Base-by-base conservation (phyloP, 1,140 invertebrate species). In the Calephelis nemesis region DNA sequence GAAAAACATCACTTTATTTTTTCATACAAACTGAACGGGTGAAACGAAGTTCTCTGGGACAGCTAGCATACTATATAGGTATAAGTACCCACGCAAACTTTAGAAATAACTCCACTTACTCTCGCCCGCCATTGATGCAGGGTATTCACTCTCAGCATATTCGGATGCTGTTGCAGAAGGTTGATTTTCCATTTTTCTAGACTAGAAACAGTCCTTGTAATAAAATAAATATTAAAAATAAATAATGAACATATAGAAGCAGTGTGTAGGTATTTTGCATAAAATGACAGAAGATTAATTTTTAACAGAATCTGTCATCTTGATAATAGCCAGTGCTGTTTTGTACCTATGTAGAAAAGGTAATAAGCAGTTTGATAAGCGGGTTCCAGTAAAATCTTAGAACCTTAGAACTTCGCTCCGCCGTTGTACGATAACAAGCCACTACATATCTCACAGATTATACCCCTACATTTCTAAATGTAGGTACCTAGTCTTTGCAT, bases 181-280 rank as follows among this genome's bases (percentile, higher is more conserved):
- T 42, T 52, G 45, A 30, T 50, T 50, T 39, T 60, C 54, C 54
- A 60, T 60, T 60, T 19, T 54, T 54, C 9, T 30, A 54, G 15
- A 52, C 30, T 69, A 76, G 78, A 78, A 84, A 82, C 79, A 84
- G 80, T 75, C 78, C 76, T 78, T 71, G 54, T 50, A 66, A 47
- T 69, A 50, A 47, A 65, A 64, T 69, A 11, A 71, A n/a, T 65
- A 65, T 66, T 19, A 10, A 52, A 42, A 39, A 49, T 65, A 65
- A 40, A 65, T 30, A 54, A n/a, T 10, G 62, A 58, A 64, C 62
- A 42, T 50, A 39, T 40, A 64, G 8, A 64, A 52, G 52, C 64
- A 40, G 69, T 19, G 60, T 67, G 72, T 52, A 74, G 72, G 72
- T 71, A 77, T 78, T 78, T 75, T 77, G 48, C 15, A 62, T 52